A percentile compares a stretch with the other conserved stretches of the same genome.
Evolutionary conservation across 2,888 invertebrate species (phyloP).

Genomic region (Trissolcus brochymenae): DNA sequence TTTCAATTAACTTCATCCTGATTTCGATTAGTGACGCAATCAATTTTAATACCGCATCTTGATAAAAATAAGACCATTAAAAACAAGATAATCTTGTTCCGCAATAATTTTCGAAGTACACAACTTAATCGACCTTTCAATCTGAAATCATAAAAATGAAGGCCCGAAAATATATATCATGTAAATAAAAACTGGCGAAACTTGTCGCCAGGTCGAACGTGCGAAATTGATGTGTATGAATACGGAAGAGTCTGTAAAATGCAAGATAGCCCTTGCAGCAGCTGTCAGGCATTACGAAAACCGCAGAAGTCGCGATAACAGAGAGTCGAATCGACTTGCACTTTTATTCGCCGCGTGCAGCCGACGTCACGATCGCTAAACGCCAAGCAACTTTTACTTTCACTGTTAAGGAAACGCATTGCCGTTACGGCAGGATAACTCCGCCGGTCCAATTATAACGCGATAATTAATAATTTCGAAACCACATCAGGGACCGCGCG

Average conservation of each 20-base stretch:
- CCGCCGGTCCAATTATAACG: conserved; percentile 71
- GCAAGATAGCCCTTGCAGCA: conserved; percentile 38
- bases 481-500: conserved; percentile 41
- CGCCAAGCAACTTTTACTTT: conserved; percentile 67
- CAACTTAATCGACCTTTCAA: neutral
- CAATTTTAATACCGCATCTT: no score
- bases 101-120: neutral
- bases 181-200: no score
- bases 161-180: neutral
- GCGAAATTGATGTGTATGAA: neutral
- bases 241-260: conserved; percentile 25
- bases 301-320: conserved; percentile 52
- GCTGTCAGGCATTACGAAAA: conserved; percentile 52
- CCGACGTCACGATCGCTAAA: conserved; percentile 54
- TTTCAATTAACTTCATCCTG: no score
- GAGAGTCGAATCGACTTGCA: conserved; percentile 53
- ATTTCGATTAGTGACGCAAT: no score
- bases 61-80: no score
- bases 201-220: no score
- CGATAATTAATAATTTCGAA: conserved; percentile 69
- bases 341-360: conserved; percentile 48
- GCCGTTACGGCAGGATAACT: conserved; percentile 70
- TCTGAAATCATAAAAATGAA: neutral
- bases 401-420: conserved; percentile 66
- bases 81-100: neutral